Evolutionary conservation across 1,140 invertebrate species (phyloP).

Genomic region (Bursaphelenchus mucronatus): DNA sequence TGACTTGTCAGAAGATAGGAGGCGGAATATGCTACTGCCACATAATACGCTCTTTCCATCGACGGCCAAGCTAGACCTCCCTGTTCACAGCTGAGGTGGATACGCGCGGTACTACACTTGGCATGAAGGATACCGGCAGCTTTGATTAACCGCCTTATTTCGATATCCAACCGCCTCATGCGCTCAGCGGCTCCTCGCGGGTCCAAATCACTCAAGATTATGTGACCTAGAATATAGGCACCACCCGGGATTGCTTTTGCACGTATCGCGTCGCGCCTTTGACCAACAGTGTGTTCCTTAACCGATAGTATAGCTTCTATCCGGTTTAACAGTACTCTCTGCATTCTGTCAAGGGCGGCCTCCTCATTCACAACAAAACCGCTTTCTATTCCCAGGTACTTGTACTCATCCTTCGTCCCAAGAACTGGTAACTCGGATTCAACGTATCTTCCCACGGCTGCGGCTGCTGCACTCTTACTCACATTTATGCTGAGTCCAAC

Average conservation of each 20-base stretch:
- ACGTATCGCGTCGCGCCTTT: neutral
- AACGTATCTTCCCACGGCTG: neutral
- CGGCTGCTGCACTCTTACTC: slow-evolving; percentile 26
- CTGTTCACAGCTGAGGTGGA: no score
- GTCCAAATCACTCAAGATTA: slow-evolving; percentile 7
- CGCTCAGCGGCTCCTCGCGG: no score
- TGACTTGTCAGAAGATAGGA: no score
- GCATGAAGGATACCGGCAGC: no score
- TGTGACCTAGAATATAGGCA: slow-evolving; percentile 8
- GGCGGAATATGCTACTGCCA: no score
- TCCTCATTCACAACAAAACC: slow-evolving; percentile 7
- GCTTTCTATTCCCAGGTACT: slow-evolving; percentile 33
- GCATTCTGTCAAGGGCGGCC: slow-evolving; percentile 24
- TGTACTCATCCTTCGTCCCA: slow-evolving; percentile 9
- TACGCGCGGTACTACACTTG: no score
- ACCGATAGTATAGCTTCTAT: slow-evolving; percentile 7
- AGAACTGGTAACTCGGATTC: slow-evolving; percentile 16
- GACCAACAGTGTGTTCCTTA: no score
- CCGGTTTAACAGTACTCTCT: neutral
- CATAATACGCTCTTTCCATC: no score
- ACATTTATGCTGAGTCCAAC: slow-evolving; percentile 17
- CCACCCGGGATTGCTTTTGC: slow-evolving; percentile 18
- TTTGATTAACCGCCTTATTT: no score
- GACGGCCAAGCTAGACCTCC: no score
- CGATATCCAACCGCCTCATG: no score